These are phyloP conservation scores for Horisme vitalbata DNA, from an alignment of 2,888 invertebrate species.

Conservation along the genomic window DNA sequence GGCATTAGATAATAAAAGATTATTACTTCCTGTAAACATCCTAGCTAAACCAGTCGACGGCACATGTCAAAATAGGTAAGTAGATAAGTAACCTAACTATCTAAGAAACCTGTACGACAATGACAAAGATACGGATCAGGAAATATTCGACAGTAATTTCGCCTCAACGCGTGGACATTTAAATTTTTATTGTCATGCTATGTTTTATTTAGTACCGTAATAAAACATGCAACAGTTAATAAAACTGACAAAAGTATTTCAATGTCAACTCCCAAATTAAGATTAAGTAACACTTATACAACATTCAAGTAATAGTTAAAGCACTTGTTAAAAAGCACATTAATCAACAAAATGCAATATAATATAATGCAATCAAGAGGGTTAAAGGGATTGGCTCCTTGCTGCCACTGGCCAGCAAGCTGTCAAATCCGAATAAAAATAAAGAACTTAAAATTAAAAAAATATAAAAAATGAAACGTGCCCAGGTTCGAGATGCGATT, in stretches of 20 bases:
- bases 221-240: slow-evolving; percentile 25
- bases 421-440: slow-evolving; percentile 34
- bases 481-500: slow-evolving; percentile 95
- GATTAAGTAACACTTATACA: slow-evolving; percentile 34
- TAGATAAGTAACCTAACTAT: too few species aligned
- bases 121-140: slow-evolving; percentile 61
- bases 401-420: slow-evolving; percentile 41
- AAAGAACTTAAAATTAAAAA: slow-evolving; percentile 68
- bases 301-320: slow-evolving; percentile 42
- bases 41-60: slow-evolving; percentile 30
- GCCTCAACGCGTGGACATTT: slow-evolving; percentile 52
- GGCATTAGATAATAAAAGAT: slow-evolving; percentile 14
- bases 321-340: slow-evolving; percentile 53
- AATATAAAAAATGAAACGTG: slow-evolving; percentile 87
- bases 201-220: slow-evolving; percentile 42
- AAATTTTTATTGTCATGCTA: slow-evolving; percentile 56
- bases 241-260: slow-evolving; percentile 38
- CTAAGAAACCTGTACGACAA: slow-evolving; percentile 59
- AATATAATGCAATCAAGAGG: slow-evolving; percentile 26
- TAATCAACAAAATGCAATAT: slow-evolving; percentile 31
- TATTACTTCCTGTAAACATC: slow-evolving; percentile 39
- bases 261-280: slow-evolving; percentile 32
- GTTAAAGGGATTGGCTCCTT: slow-evolving; percentile 29
- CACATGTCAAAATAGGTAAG: slow-evolving; percentile 32
- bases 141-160: slow-evolving; percentile 56